Percentiles rank a stretch among this genome's conserved stretches.
These are phyloP conservation scores for Odobenus rosmarus DNA, from an alignment of 2,113 vertebrate genomes.

Conservation along the genomic window DNA sequence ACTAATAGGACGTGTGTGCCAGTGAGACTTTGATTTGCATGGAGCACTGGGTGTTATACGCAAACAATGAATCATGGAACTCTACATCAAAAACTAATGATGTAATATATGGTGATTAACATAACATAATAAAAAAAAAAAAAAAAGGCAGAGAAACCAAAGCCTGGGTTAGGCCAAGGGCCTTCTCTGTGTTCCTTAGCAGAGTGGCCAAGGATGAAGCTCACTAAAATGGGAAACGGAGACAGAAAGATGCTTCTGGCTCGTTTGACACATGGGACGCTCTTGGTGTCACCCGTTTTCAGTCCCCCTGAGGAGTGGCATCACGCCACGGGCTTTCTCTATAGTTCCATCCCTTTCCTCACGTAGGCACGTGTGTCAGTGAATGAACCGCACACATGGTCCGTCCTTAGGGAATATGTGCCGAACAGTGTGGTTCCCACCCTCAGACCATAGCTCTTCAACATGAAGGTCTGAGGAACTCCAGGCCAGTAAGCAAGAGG, in stretches of 20 bases:
- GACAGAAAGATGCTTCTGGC: background rate
- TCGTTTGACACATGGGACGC: accelerated
- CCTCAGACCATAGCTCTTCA: background rate
- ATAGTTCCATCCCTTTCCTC: background rate
- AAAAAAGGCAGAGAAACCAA: background rate
- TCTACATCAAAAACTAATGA: no score
- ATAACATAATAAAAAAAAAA: no score
- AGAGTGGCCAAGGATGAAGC: background rate
- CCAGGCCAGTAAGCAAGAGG: no score
- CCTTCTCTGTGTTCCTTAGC: background rate
- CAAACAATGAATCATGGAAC: no score
- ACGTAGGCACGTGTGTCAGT: accelerated
- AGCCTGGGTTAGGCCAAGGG: background rate
- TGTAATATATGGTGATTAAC: no score
- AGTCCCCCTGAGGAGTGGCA: background rate
- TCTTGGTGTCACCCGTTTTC: background rate
- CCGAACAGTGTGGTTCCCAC: accelerated
- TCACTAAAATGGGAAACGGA: background rate
- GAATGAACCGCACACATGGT: accelerated
- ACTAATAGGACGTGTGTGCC: background rate
- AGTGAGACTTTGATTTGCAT: background rate
- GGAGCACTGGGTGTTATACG: no score
- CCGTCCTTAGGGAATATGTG: accelerated
- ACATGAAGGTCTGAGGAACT: background rate
- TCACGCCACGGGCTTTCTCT: accelerated